A percentile compares a stretch with the other conserved stretches of the same genome.
phyloP scores from a whole-genome alignment of 2,113 vertebrate genomes.

The Oryzias celebensis region DNA sequence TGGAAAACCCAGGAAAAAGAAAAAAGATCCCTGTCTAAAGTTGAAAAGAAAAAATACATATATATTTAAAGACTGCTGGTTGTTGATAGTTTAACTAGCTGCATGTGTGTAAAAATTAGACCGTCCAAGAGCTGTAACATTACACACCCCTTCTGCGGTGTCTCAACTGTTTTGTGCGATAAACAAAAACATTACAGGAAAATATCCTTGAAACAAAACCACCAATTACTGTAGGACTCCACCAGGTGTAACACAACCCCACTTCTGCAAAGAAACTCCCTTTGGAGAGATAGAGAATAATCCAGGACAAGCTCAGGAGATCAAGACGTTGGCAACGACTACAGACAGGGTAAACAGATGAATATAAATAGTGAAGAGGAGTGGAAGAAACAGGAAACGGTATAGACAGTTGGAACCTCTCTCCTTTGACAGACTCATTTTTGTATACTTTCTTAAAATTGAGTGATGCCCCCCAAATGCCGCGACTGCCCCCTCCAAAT shows the following conservation, averaged over 20 bases:
- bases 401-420: too few species aligned
- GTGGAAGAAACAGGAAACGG: too few species aligned
- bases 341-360: slow-evolving; percentile 5
- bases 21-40: neutral
- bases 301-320: slow-evolving; percentile 5
- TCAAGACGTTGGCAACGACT: slow-evolving; percentile 15
- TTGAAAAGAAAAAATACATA: neutral
- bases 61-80: neutral
- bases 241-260: neutral
- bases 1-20: neutral
- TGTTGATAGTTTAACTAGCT: too few species aligned
- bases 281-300: slow-evolving; percentile 16
- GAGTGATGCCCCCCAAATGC: too few species aligned
- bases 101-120: neutral
- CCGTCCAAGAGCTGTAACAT: neutral
- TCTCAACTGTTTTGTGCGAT: slow-evolving; percentile 1
- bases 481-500: too few species aligned
- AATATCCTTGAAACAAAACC: neutral
- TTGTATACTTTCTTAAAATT: too few species aligned
- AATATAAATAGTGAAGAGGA: neutral
- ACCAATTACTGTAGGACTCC: neutral
- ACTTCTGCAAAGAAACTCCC: slow-evolving; percentile 6
- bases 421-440: too few species aligned
- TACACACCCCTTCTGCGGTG: neutral
- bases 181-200: neutral